Percentiles rank a stretch among this genome's conserved stretches.
Evolutionary conservation across 2,797 vertebrate genomes (phyloP).

Genomic region (Harpagifer antarcticus): DNA sequence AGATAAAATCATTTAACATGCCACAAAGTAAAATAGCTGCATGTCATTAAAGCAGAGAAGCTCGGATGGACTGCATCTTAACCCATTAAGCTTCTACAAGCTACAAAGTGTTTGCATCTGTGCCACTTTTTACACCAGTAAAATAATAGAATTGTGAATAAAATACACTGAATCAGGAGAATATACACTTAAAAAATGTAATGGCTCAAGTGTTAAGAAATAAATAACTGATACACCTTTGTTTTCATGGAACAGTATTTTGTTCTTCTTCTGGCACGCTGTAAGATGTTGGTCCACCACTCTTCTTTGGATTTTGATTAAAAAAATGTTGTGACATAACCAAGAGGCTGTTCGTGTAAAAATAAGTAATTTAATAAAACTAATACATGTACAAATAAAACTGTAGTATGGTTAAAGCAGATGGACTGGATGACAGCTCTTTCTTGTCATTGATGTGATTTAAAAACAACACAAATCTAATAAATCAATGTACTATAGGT

Average conservation of each 20-base stretch:
- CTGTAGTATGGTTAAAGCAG: neutral
- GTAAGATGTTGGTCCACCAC: conserved; percentile 19
- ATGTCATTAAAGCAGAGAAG: neutral
- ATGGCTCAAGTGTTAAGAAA: conserved; percentile 29
- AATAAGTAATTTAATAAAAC: neutral
- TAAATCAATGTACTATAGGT: neutral
- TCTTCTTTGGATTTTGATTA: conserved; percentile 32
- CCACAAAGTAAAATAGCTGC: too few relatives aligned
- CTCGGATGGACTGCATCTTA: neutral
- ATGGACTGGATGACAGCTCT: neutral
- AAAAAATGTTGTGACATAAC: conserved; percentile 13
- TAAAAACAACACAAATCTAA: neutral
- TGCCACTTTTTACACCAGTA: neutral
- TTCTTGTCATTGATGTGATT: neutral
- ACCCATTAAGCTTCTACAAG: neutral
- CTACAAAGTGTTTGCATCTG: neutral
- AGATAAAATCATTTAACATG: too few relatives aligned
- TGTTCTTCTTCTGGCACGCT: conserved; percentile 16
- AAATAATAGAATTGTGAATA: conserved; percentile 13
- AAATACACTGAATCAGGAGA: neutral
- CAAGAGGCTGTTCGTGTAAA: conserved; percentile 4
- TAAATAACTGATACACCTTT: conserved; percentile 23
- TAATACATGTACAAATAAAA: neutral
- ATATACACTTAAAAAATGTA: conserved; percentile 14
- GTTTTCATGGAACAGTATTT: conserved; percentile 31